Conservation (phyloP, 2,113 vertebrate species). For the Platichthys stellatus region DNA sequence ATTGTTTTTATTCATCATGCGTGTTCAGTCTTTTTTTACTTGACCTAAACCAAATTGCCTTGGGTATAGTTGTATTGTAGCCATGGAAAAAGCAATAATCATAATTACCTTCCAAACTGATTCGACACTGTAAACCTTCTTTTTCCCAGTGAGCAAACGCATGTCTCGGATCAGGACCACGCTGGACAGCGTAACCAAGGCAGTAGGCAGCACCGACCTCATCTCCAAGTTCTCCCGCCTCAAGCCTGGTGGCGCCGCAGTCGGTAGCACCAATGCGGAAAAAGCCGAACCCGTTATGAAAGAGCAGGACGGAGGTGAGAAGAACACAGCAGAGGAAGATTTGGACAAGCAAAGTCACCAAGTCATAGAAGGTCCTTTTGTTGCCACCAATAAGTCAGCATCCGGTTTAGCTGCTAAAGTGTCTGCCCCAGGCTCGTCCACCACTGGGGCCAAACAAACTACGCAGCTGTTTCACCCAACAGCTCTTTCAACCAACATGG, state of each 20-base stretch:
- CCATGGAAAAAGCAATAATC: no score
- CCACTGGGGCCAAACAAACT: constrained; percentile 71
- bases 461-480: constrained; percentile 84
- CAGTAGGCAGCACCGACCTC: constrained; percentile 89
- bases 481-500: constrained; percentile 87
- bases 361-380: constrained; percentile 53
- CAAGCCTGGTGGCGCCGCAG: constrained; percentile 77
- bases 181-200: constrained; percentile 92
- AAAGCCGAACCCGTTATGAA: constrained; percentile 49
- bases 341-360: neutral
- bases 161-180: constrained; percentile 96
- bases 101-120: no score
- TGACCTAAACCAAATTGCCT: no score
- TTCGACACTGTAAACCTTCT: neutral
- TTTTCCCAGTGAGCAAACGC: constrained; percentile 65
- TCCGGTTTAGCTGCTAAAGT: constrained; percentile 24
- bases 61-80: no score
- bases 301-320: constrained; percentile 30
- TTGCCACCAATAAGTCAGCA: constrained; percentile 43
- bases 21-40: no score
- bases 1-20: no score
- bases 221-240: constrained; percentile 89
- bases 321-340: constrained; percentile 10
- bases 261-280: constrained; percentile 57
- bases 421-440: constrained; percentile 14